A percentile compares a stretch with the other conserved stretches of the same genome.
These are phyloP conservation scores for Rhinolophus sinicus DNA, from an alignment of 2,113 vertebrate genomes.

Conservation along the genomic window DNA sequence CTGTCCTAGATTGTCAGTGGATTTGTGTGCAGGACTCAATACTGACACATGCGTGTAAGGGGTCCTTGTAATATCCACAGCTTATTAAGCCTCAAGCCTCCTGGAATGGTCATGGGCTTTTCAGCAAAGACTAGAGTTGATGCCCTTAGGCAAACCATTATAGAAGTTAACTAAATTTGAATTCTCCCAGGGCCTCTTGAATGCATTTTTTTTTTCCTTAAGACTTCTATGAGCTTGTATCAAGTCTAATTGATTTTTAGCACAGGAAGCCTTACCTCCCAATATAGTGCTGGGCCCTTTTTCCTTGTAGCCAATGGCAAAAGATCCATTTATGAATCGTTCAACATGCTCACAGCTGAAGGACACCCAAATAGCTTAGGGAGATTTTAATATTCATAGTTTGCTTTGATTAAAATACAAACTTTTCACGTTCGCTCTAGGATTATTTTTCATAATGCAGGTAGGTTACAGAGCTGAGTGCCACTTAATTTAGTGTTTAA, in stretches of 20 bases:
- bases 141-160: constrained; percentile 57
- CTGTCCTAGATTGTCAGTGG: not conserved
- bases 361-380: constrained; percentile 65
- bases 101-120: not conserved
- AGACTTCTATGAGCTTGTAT: constrained; percentile 62
- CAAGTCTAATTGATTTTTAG: constrained; percentile 72
- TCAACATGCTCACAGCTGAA: constrained; percentile 64
- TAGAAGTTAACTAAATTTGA: constrained; percentile 71
- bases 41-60: not conserved
- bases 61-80: not conserved
- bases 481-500: constrained; percentile 89
- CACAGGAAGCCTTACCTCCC: constrained; percentile 25
- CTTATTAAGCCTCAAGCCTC: constrained; percentile 58
- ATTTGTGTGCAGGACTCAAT: constrained; percentile 1
- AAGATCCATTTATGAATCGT: constrained; percentile 67
- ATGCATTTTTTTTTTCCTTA: constrained; percentile 35
- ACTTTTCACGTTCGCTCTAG: constrained; percentile 62
- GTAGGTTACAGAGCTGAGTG: constrained; percentile 81
- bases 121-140: constrained; percentile 59
- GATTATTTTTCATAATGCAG: constrained; percentile 76
- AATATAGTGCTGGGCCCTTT: not conserved
- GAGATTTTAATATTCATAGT: constrained; percentile 70
- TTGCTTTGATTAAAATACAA: constrained; percentile 79
- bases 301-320: constrained; percentile 43
- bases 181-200: constrained; percentile 61